phyloP scores from a whole-genome alignment of 2,888 invertebrate species.

The Ferrisia virgata region DNA sequence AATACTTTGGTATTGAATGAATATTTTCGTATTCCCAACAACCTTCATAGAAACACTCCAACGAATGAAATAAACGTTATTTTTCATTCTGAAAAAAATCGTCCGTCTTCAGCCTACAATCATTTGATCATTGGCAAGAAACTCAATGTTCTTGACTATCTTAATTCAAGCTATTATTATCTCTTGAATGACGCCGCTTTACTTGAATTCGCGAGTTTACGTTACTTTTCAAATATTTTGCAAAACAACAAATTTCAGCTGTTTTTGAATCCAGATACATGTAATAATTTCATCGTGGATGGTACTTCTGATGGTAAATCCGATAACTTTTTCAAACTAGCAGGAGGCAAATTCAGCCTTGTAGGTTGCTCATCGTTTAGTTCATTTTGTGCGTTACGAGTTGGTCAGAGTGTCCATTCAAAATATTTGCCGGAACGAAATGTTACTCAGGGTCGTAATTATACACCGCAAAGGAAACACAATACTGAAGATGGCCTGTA shows the following conservation, averaged over 20 bases:
- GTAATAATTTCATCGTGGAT: slow-evolving; percentile 64
- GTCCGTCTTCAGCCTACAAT: slow-evolving; percentile 52
- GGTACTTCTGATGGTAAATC: slow-evolving; percentile 53
- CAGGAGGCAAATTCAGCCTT: slow-evolving; percentile 62
- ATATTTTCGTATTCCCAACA: slow-evolving; percentile 68
- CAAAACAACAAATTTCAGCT: slow-evolving; percentile 59
- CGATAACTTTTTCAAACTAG: slow-evolving; percentile 61
- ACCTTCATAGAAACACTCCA: slow-evolving; percentile 65
- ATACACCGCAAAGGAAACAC: slow-evolving; percentile 57
- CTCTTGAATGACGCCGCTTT: slow-evolving; percentile 66
- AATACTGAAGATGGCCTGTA: slow-evolving; percentile 59
- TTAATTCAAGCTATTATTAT: slow-evolving; percentile 62
- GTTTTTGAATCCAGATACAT: slow-evolving; percentile 75
- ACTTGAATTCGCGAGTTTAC: slow-evolving; percentile 65
- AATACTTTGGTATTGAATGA: slow-evolving; percentile 66
- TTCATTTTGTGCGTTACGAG: slow-evolving; percentile 70
- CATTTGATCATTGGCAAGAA: slow-evolving; percentile 61
- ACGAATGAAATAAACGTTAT: slow-evolving; percentile 52
- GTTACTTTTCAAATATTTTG: slow-evolving; percentile 57
- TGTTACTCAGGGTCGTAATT: slow-evolving; percentile 69
- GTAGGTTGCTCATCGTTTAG: slow-evolving; percentile 71
- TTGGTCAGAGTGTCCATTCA: slow-evolving; percentile 64
- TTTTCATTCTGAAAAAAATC: slow-evolving; percentile 51
- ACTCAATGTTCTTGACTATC: slow-evolving; percentile 60
- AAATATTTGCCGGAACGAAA: slow-evolving; percentile 67